A percentile compares a stretch with the other conserved stretches of the same genome.
Evolutionary conservation across 2,888 invertebrate species (phyloP).

Genomic region (Chrysolina americana): DNA sequence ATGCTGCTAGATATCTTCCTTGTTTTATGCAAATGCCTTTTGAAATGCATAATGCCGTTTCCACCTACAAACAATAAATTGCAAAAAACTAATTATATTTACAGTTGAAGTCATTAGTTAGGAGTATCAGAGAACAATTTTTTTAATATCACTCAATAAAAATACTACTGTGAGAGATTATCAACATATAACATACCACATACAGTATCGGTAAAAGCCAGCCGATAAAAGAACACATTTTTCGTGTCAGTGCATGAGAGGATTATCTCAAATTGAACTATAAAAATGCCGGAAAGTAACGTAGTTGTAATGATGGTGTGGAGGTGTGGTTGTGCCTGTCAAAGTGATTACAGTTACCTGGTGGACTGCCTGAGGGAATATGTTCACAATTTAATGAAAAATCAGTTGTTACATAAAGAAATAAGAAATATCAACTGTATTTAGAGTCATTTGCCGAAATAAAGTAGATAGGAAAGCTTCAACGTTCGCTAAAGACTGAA

Average conservation of each 20-base stretch:
- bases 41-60: not conserved
- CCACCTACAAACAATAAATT: not conserved
- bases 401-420: too few species aligned
- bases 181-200: not conserved
- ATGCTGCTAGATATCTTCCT: constrained; percentile 45
- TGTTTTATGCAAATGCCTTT: constrained; percentile 45
- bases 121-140: too few species aligned
- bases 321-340: not conserved
- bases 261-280: not conserved
- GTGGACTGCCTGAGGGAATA: not conserved
- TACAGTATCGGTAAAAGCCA: not conserved
- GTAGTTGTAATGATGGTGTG: not conserved
- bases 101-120: too few species aligned
- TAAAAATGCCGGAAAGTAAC: not conserved
- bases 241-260: not conserved
- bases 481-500: too few species aligned
- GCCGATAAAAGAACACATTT: not conserved
- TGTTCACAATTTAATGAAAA: not conserved
- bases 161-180: not conserved
- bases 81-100: too few species aligned
- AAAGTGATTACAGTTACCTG: not conserved
- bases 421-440: too few species aligned
- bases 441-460: too few species aligned
- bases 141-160: too few species aligned
- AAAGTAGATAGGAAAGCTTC: too few species aligned